phyloP scores from a whole-genome alignment of 92 coral and sea anemone species.

The Zoanthus solanderi region DNA sequence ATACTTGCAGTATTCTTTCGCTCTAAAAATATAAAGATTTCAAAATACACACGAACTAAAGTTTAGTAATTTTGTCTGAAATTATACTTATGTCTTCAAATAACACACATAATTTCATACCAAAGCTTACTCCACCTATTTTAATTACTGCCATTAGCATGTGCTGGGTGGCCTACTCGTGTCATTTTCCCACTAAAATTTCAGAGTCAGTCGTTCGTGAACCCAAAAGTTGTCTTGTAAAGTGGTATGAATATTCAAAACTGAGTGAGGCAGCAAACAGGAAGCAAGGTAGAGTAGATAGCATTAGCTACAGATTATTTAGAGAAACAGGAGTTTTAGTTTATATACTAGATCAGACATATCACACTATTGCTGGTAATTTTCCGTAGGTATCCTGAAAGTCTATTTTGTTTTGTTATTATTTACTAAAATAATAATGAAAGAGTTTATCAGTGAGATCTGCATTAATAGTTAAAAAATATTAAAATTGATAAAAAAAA shows the following conservation, averaged over 20 bases:
- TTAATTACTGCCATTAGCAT: background rate
- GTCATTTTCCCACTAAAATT: constrained; percentile 12
- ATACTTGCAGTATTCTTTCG: too few species aligned
- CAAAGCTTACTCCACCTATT: too few species aligned
- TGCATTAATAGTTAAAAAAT: too few species aligned
- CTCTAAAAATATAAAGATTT: too few species aligned
- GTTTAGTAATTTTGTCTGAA: too few species aligned
- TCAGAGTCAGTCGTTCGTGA: background rate
- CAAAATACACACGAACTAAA: too few species aligned
- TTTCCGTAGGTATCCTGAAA: background rate
- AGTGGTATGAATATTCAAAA: constrained; percentile 24
- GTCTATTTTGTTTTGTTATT: background rate
- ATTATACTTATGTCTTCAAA: too few species aligned
- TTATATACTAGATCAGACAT: background rate
- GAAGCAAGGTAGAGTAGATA: constrained; percentile 25
- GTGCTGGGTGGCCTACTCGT: background rate
- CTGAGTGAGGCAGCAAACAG: constrained; percentile 15
- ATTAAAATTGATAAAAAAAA: too few species aligned
- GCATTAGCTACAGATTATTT: background rate
- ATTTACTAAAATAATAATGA: too few species aligned
- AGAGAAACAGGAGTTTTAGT: background rate
- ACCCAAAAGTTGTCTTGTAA: background rate
- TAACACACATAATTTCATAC: too few species aligned
- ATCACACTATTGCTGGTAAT: too few species aligned
- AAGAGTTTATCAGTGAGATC: too few species aligned